Evolutionary conservation across 2,113 vertebrate genomes (phyloP).

Genomic region (Muntiacus muntjak): DNA sequence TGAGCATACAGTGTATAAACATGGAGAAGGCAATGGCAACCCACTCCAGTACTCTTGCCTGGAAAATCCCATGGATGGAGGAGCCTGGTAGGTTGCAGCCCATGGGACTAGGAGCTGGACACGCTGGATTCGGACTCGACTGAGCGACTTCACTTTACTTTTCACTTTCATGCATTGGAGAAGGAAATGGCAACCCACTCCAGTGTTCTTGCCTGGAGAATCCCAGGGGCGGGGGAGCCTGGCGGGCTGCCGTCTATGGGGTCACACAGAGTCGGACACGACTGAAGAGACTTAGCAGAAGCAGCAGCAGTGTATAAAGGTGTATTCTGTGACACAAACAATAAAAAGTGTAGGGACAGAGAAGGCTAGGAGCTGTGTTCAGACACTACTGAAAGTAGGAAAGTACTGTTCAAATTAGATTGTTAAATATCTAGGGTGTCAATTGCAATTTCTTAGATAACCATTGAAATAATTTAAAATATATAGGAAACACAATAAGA

Average conservation of each 20-base stretch:
- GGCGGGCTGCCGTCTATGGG: fast-evolving
- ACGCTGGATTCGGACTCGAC: fast-evolving
- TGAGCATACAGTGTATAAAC: not conserved
- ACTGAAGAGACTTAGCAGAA: not conserved
- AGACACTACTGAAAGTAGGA: not conserved
- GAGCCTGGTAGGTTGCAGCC: not conserved
- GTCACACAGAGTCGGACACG: fast-evolving
- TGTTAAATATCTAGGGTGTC: not conserved
- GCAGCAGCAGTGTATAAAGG: not conserved
- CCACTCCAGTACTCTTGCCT: not conserved
- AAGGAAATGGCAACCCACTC: not conserved
- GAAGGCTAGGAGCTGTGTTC: not conserved
- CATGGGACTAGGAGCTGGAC: not conserved
- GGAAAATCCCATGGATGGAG: not conserved
- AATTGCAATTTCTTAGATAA: not conserved
- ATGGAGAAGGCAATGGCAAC: not conserved
- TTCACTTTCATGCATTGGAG: not conserved
- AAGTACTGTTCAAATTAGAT: not conserved
- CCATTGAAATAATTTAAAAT: not conserved
- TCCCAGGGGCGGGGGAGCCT: not conserved
- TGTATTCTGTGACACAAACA: not conserved
- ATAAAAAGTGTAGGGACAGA: not conserved
- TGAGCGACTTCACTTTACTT: not conserved
- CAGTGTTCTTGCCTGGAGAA: not conserved
- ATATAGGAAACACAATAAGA: not conserved